phyloP scores from a whole-genome alignment of 2,113 vertebrate genomes.

The Gymnorhina tibicen region DNA sequence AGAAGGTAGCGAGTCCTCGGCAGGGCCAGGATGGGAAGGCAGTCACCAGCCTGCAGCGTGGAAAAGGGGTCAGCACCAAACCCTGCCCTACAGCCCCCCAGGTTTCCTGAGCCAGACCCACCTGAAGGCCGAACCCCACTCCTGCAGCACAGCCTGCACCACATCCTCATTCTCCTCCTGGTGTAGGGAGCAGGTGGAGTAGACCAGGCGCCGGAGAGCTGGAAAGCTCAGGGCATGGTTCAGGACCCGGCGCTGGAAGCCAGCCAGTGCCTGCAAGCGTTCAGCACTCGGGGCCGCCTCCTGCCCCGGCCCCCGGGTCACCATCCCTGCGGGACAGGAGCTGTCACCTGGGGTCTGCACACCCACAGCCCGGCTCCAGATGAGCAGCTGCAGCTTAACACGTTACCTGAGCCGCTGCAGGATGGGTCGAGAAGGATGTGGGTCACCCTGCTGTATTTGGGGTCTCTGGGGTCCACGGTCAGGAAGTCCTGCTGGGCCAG shows the following conservation, averaged over 20 bases:
- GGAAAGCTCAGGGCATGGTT: constrained; percentile 86
- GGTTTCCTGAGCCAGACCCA: neutral
- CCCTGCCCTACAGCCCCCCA: rapidly evolving
- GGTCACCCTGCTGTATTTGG: constrained; percentile 78
- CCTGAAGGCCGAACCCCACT: constrained; percentile 76
- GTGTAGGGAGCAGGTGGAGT: constrained; percentile 94
- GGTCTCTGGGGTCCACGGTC: constrained; percentile 74
- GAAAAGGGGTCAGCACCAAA: neutral
- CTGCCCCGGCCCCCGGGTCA: constrained; percentile 50
- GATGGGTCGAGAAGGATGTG: constrained; percentile 91
- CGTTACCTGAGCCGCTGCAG: constrained; percentile 92
- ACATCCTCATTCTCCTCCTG: constrained; percentile 91
- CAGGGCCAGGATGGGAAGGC: constrained; percentile 84
- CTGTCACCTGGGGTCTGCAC: rapidly evolving
- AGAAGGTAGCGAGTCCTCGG: constrained; percentile 77
- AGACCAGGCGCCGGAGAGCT: constrained; percentile 78
- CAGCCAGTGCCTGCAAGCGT: constrained; percentile 80
- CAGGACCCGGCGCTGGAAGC: constrained; percentile 84
- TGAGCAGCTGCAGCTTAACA: rapidly evolving
- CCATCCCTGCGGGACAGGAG: constrained; percentile 76
- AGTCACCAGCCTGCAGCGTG: constrained; percentile 72
- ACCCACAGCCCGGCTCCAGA: rapidly evolving
- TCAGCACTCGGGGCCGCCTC: neutral
- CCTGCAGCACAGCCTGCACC: constrained; percentile 74
- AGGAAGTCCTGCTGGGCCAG: constrained; percentile 90